Base-by-base conservation (phyloP, 2,888 invertebrate species). In the Alloscopus bannaensis region DNA sequence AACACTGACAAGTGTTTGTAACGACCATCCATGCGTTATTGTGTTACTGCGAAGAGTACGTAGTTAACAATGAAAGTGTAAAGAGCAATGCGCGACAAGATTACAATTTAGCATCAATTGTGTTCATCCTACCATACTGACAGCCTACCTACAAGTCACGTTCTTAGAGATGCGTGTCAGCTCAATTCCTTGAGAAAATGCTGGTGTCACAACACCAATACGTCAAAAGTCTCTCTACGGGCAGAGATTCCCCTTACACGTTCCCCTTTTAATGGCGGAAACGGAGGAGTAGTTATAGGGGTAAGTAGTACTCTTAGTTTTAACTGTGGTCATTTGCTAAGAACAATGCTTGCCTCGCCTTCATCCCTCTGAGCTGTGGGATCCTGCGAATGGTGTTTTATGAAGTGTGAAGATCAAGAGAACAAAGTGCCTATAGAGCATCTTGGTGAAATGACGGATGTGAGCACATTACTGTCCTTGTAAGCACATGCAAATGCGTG, bases 321-420 rank as follows among this genome's bases (percentile, higher is more conserved):
- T 45, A 36, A 18, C n/a, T 45, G 13, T 45, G 45, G 45, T 55
- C 26, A 55, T 55, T 55, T 55, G 55, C 55, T 55, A 31, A 28
- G 28, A 42, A 62, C 42, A 62, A 62, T 62, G 62, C 42, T 28
- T 11, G 6, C n/a, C n/a, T n/a, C n/a, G n/a, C n/a, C n/a, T n/a
- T n/a, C n/a, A n/a, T n/a, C 13, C 36, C 45, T 3, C 3, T 16
- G 45, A 45, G 8, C 3, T n/a, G 45, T 16, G 8, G n/a, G 13
- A 45, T 16, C 13, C 13, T 18, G 18, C 13, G 36, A 18, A 45
- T 45, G 13, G 45, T 4, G n/a, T n/a, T n/a, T n/a, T n/a, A n/a
- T n/a, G n/a, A n/a, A n/a, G n/a, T n/a, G n/a, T n/a, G n/a, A n/a
- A n/a, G n/a, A n/a, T n/a, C n/a, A n/a, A n/a, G n/a, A n/a, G n/a